These are phyloP conservation scores for Sebastes goodei DNA, from an alignment of 2,797 vertebrate species.

Conservation along the genomic window DNA sequence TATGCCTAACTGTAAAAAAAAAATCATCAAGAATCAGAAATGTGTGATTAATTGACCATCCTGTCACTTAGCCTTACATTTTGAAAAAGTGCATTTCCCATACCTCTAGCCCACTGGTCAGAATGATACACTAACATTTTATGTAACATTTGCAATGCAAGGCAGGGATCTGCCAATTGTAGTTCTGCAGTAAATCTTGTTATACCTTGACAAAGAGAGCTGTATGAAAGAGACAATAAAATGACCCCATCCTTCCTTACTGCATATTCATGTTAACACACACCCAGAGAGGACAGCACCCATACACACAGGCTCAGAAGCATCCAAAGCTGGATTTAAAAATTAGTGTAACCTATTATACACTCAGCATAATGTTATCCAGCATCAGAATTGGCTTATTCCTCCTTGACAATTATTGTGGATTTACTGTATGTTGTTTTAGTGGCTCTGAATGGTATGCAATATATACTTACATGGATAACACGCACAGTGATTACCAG, in stretches of 20 bases:
- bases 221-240: slow-evolving; percentile 1
- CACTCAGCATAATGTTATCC: too few relatives aligned
- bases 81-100: neutral
- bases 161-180: slow-evolving; percentile 16
- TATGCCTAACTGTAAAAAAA: neutral
- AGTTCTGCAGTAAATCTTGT: slow-evolving; percentile 27
- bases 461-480: neutral
- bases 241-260: neutral
- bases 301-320: neutral
- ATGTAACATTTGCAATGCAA: slow-evolving; percentile 23
- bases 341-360: neutral
- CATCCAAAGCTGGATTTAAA: neutral
- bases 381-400: neutral
- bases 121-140: slow-evolving; percentile 3
- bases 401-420: neutral
- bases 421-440: slow-evolving; percentile 5
- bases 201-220: slow-evolving; percentile 21
- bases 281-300: neutral
- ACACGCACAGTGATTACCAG: neutral
- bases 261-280: neutral
- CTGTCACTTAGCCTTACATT: neutral
- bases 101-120: neutral
- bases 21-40: neutral
- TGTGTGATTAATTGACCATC: neutral
- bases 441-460: neutral